Evolutionary conservation across 2,797 vertebrate genomes (phyloP).

Genomic region (Salmo trutta): DNA sequence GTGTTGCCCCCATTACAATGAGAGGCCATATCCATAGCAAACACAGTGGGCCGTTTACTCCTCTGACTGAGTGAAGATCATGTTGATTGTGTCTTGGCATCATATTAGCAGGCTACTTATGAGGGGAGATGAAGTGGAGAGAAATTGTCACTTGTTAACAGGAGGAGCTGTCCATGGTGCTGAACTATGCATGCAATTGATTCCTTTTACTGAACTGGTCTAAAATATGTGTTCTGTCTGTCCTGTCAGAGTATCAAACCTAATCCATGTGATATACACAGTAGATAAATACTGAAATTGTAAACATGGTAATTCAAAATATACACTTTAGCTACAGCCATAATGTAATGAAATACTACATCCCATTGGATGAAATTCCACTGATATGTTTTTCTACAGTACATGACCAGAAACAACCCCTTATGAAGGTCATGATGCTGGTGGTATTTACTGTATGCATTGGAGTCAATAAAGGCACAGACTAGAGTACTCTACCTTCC

Average conservation of each 20-base stretch:
- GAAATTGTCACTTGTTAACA: not conserved
- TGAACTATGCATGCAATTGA: not conserved
- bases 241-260: not conserved
- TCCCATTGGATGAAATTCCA: not conserved
- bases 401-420: not conserved
- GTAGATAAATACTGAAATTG: not conserved
- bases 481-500: slow-evolving; percentile 67
- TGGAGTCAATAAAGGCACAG: not conserved
- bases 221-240: not conserved
- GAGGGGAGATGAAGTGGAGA: not conserved
- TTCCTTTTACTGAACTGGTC: not conserved
- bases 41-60: not conserved
- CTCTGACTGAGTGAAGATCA: not conserved
- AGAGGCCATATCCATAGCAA: slow-evolving; percentile 2
- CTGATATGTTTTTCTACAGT: not conserved
- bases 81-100: not conserved
- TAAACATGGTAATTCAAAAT: not conserved
- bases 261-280: not conserved
- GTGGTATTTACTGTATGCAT: not conserved
- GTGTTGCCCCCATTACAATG: slow-evolving; percentile 9
- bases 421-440: not conserved
- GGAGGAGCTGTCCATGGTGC: not conserved
- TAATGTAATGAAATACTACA: not conserved
- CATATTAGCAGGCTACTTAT: not conserved
- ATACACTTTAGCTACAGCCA: not conserved